These are phyloP conservation scores for Caenorhabditis drosophilae DNA, from an alignment of 2,888 invertebrate species.

Conservation along the genomic window DNA sequence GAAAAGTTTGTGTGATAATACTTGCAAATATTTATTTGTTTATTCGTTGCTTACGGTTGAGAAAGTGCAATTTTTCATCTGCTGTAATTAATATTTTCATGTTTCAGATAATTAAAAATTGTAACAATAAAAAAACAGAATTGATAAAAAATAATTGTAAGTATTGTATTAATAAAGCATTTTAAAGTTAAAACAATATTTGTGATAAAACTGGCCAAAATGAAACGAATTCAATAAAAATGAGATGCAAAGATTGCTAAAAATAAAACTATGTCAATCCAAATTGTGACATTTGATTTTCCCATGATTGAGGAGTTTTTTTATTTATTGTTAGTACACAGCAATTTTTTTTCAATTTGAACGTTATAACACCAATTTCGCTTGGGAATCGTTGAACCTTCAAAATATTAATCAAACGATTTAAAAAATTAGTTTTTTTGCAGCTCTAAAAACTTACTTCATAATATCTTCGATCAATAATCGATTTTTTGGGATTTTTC, in stretches of 20 bases:
- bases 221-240: neutral
- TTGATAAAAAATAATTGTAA: neutral
- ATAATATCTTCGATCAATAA: slow-evolving; percentile 46
- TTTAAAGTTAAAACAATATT: neutral
- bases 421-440: neutral
- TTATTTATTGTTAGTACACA: slow-evolving; percentile 46
- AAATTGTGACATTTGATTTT: slow-evolving; percentile 46
- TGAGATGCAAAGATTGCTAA: neutral
- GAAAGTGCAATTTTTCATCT: too few relatives aligned
- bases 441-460: slow-evolving; percentile 20
- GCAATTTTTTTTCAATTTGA: slow-evolving; percentile 52
- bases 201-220: neutral
- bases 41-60: too few relatives aligned
- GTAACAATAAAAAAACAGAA: too few relatives aligned
- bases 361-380: slow-evolving; percentile 42
- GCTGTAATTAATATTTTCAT: too few relatives aligned
- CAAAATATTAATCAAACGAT: neutral
- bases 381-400: slow-evolving; percentile 42
- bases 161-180: neutral
- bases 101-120: too few relatives aligned
- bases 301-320: slow-evolving; percentile 46
- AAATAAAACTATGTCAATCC: slow-evolving; percentile 31
- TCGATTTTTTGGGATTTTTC: slow-evolving; percentile 46
- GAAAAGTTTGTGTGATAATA: too few relatives aligned
- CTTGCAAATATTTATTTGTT: too few relatives aligned